phyloP scores from a whole-genome alignment of 1,140 invertebrate genomes.

The Camponotus pennsylvanicus region DNA sequence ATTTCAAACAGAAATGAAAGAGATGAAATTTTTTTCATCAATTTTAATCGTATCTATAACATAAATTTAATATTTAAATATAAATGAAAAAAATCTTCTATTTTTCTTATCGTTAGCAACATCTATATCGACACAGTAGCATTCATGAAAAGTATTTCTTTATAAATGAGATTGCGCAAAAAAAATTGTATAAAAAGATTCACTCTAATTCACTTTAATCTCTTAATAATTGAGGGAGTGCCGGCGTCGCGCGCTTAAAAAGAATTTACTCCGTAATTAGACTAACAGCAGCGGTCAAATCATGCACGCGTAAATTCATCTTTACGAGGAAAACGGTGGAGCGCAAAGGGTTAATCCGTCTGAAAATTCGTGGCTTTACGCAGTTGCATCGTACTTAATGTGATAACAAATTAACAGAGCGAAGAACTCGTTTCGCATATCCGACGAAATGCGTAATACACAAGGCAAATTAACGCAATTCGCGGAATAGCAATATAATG shows the following conservation, averaged over 20 bases:
- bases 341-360: conserved; percentile 47
- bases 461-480: conserved; percentile 45
- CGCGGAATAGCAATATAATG: conserved; percentile 32
- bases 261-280: conserved; percentile 24
- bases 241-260: background rate
- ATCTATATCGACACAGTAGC: too few species aligned
- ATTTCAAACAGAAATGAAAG: background rate
- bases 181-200: background rate
- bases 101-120: background rate
- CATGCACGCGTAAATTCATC: conserved; percentile 13
- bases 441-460: conserved; percentile 31
- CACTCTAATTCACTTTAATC: background rate
- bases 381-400: conserved; percentile 35
- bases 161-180: too few species aligned
- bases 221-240: conserved; percentile 7
- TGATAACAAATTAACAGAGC: conserved; percentile 44
- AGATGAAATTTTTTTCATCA: background rate
- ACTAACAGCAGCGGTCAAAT: conserved; percentile 15
- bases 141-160: conserved; percentile 21
- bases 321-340: background rate
- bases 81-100: background rate
- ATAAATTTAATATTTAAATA: conserved; percentile 6
- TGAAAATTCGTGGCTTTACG: conserved; percentile 42
- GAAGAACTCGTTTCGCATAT: conserved; percentile 33
- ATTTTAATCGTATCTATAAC: conserved; percentile 9